Evolutionary conservation across 2,797 vertebrate species (phyloP).

Genomic region (Orientallactaga sibirica): DNA sequence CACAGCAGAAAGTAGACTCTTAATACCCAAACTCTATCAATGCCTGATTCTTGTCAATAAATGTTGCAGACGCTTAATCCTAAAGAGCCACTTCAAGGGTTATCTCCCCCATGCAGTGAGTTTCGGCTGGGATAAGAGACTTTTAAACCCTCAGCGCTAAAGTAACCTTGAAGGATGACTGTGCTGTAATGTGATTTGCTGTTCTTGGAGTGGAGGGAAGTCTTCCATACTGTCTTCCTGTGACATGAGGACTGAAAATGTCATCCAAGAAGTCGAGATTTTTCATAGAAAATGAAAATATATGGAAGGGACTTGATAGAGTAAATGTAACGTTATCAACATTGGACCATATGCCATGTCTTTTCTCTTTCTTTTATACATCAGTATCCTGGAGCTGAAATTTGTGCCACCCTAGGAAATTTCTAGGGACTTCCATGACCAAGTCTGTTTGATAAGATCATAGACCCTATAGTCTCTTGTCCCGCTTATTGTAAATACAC

Average conservation of each 20-base stretch:
- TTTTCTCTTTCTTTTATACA: neutral
- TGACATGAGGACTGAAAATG: constrained; percentile 10
- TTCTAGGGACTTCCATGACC: neutral
- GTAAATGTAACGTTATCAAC: neutral
- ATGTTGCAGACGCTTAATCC: constrained; percentile 40
- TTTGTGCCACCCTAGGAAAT: neutral
- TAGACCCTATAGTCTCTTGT: neutral
- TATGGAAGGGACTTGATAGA: neutral
- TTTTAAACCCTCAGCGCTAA: constrained; percentile 60
- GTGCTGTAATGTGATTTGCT: constrained; percentile 12
- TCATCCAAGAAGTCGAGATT: constrained; percentile 22
- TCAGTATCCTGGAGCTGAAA: neutral
- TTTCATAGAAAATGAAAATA: neutral
- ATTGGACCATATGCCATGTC: neutral
- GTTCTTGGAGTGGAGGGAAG: neutral
- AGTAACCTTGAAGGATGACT: neutral
- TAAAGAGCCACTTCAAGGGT: constrained; percentile 47
- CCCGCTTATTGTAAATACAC: neutral
- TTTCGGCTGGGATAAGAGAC: constrained; percentile 50
- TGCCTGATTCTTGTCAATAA: constrained; percentile 43
- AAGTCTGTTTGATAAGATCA: neutral
- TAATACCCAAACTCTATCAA: constrained; percentile 48
- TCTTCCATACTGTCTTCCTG: neutral
- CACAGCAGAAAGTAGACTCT: constrained; percentile 41
- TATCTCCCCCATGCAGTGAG: constrained; percentile 23